A percentile compares a stretch with the other conserved stretches of the same genome.
These are phyloP conservation scores for Xylota segnis DNA, from an alignment of 2,888 invertebrate genomes.

Conservation along the genomic window DNA sequence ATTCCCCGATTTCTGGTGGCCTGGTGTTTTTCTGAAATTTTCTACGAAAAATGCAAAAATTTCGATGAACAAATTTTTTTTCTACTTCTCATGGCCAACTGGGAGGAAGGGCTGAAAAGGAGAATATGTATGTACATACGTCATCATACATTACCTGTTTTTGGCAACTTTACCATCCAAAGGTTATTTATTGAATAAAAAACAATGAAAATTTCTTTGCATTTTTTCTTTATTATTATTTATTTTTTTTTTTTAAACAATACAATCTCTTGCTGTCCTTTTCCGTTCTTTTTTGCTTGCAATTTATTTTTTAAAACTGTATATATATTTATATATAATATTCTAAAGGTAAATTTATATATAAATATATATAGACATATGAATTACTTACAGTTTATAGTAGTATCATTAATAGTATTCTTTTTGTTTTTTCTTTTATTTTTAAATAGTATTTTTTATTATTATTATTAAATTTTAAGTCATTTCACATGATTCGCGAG, in stretches of 20 bases:
- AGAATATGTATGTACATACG: too few relatives aligned
- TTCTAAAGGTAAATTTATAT: slow-evolving; percentile 72
- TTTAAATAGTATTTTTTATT: slow-evolving; percentile 49
- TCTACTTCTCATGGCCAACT: too few relatives aligned
- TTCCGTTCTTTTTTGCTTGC: slow-evolving; percentile 41
- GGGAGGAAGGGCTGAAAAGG: too few relatives aligned
- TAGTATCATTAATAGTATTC: slow-evolving; percentile 53
- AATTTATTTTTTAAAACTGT: slow-evolving; percentile 55
- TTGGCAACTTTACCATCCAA: too few relatives aligned
- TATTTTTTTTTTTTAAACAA: slow-evolving; percentile 58
- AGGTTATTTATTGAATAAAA: neutral
- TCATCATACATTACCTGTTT: too few relatives aligned
- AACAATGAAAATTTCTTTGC: neutral
- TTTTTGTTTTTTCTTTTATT: slow-evolving; percentile 33
- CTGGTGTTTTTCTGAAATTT: too few relatives aligned
- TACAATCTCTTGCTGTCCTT: slow-evolving; percentile 60
- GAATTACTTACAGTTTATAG: slow-evolving; percentile 66
- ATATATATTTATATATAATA: slow-evolving; percentile 75
- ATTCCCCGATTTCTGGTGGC: too few relatives aligned
- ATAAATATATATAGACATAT: slow-evolving; percentile 75
- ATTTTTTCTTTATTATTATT: slow-evolving; percentile 54
- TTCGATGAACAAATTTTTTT: too few relatives aligned
- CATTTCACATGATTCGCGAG: slow-evolving; percentile 79
- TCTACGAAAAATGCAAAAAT: too few relatives aligned
- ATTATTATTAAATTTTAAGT: slow-evolving; percentile 68